phyloP scores from a whole-genome alignment of 2,888 invertebrate genomes.

The Acholoe squamosa region DNA sequence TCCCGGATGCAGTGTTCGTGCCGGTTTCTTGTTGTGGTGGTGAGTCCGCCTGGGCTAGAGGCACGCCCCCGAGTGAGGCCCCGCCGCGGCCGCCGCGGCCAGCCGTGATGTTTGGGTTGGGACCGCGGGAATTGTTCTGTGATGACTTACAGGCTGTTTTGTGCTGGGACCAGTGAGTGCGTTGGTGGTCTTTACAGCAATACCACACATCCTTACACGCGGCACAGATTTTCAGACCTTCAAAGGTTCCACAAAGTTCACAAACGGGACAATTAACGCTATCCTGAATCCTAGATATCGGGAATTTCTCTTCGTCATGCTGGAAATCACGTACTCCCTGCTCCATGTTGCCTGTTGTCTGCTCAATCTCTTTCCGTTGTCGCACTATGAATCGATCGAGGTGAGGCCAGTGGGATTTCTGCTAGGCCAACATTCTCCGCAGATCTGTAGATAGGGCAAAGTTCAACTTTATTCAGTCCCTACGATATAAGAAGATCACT shows the following conservation, averaged over 20 bases:
- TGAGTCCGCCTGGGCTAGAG: too few species aligned
- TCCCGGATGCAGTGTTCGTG: too few species aligned
- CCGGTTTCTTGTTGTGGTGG: too few species aligned
- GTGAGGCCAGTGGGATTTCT: too few species aligned
- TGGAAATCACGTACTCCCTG: not conserved
- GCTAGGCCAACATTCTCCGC: too few species aligned
- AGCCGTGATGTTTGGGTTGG: not conserved
- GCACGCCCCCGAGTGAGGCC: too few species aligned
- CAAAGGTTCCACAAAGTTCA: slow-evolving; percentile 77
- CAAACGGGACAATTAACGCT: slow-evolving; percentile 69
- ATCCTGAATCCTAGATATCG: not conserved
- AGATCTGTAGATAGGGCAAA: too few species aligned
- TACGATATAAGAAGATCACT: too few species aligned
- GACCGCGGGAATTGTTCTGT: not conserved
- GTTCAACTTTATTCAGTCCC: too few species aligned
- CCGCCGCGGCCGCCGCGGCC: too few species aligned
- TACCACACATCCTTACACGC: slow-evolving; percentile 78
- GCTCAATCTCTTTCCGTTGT: too few species aligned
- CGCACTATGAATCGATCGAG: too few species aligned
- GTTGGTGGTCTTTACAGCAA: slow-evolving; percentile 80
- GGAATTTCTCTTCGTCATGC: not conserved
- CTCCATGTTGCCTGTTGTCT: not conserved
- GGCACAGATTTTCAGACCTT: slow-evolving; percentile 78
- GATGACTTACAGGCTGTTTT: slow-evolving; percentile 72
- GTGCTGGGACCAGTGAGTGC: slow-evolving; percentile 78